Evolutionary conservation across 2,888 invertebrate species (phyloP).

Genomic region (Noctua janthina): DNA sequence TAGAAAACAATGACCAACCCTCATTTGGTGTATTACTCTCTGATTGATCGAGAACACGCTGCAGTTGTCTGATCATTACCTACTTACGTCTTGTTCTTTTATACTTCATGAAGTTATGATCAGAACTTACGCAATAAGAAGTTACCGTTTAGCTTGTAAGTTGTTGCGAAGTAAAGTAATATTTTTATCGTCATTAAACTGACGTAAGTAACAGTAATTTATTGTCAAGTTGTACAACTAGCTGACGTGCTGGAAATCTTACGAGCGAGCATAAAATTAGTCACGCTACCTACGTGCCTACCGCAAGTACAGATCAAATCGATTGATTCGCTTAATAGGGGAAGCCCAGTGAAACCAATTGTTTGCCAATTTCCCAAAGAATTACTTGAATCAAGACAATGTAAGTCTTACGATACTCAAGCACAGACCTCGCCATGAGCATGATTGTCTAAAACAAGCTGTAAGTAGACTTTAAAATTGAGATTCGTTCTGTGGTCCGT

Average conservation of each 20-base stretch:
- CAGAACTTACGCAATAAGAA: constrained; percentile 5
- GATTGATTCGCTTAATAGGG: constrained; percentile 37
- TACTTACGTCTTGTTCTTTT: constrained; percentile 6
- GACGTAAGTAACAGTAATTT: constrained; percentile 25
- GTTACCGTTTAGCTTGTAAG: constrained; percentile 8
- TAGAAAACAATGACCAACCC: not conserved
- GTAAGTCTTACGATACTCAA: not conserved
- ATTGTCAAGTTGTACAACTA: constrained; percentile 18
- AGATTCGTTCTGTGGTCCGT: too few relatives aligned
- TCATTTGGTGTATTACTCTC: not conserved
- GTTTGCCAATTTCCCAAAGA: not conserved
- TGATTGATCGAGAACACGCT: constrained; percentile 11
- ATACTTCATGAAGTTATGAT: constrained; percentile 1
- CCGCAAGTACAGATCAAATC: constrained; percentile 33
- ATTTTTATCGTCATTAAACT: constrained; percentile 14
- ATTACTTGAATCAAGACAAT: not conserved
- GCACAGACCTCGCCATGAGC: not conserved
- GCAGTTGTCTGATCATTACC: not conserved
- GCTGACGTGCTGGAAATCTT: constrained; percentile 38
- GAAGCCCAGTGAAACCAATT: constrained; percentile 16
- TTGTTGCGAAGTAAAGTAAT: not conserved
- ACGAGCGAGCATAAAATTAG: constrained; percentile 22
- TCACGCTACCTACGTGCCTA: constrained; percentile 36
- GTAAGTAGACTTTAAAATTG: not conserved
- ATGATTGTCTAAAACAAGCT: not conserved